Base-by-base conservation (phyloP, 2,797 vertebrate species). In the Artibeus lituratus region DNA sequence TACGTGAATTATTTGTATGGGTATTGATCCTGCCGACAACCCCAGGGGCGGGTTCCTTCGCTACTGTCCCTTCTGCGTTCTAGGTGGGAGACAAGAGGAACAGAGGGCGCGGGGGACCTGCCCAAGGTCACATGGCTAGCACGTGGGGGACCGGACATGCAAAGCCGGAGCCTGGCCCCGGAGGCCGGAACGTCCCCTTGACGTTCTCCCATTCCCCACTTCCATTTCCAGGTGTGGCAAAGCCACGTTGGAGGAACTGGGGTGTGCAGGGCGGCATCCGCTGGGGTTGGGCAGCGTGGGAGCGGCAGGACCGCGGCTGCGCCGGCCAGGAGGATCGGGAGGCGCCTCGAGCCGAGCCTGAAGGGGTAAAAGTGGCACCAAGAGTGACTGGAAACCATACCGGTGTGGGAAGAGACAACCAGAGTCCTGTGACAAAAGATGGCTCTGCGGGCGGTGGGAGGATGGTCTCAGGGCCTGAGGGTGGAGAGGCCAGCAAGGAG, bases 211-310 rank as follows among this genome's bases (percentile, higher is more conserved):
- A 16, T 5, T 44, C 29, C 49, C n/a, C 57, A 2, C 15, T 15
- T 55, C 6, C 2, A 10, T 55, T 18, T n/a, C 10, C 26, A 86
- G 83, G 65, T 42, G 21, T 0, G 1, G 59, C 47, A 18, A 57
- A 62, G 57, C 35, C 49, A 49, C 0, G 1, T 2, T 16, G 3
- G 29, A 83, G 73, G 35, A 74, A 7, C 24, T 2, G 8, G 22
- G 51, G 65, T 7, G 44, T 0, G 26, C 7, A 2, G 2, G 11
- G 18, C 0, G 44, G 7, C 24, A 81, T n/a, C 51, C 0, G 1
- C 5, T 0, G 32, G 49, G 1, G 44, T 0, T 35, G 49, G 21
- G 11, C 37, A 70, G 26, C 49, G 11, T 57, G 18, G 49, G 35
- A 16, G 16, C 49, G 21, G 26, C 26, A 1, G 0, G 10, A 51